Base-by-base conservation (phyloP, 2,113 vertebrate genomes). In the Peromyscus polionotus region DNA sequence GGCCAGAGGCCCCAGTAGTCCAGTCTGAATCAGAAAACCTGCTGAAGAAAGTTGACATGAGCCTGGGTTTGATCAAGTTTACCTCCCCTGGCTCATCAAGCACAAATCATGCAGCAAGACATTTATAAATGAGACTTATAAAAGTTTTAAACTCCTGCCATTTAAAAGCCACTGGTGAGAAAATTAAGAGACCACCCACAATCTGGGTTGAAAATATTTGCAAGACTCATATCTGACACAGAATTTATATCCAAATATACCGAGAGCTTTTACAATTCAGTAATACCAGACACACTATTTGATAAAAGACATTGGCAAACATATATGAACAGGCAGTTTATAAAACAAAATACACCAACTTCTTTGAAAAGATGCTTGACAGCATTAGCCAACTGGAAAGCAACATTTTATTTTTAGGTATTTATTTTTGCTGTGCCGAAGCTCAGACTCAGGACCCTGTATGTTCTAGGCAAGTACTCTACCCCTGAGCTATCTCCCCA, bases 221-320 rank as follows among this genome's bases (percentile, higher is more conserved):
- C 67, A 91, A 88, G 79, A 91, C 39, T 73, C 31, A 24, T 91
- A 19, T 90, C 33, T 83, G 12, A 75, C 65, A 33, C 33, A 67
- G 59, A 39, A 81, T 11, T 59, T 90, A 61, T 72, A 65, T 54
- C 61, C 57, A 93, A 72, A 86, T 86, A 61, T 70, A 70, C 33
- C 42, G 28, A 54, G 14, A 16, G 14, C 26, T 79, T 39, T 65
- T 73, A 70, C 8, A 77, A 89, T 86, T 79, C 26, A 68, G 51
- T 85, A 85, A 95, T 42, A 79, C 20, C 90, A 96, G 73, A 94
- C 39, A 87, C 54, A 79, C 48, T 65, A 57, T 45, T 67, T 70
- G 33, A 48, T 89, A 79, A 85, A 77, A 51, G 20, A 72, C 57
- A 72, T 48, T 17, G 24, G 81, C 36, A 88, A 93, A 54, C 80